Evolutionary conservation across 2,113 vertebrate species (phyloP), one percentile per base, ranked within the genome.

Genomic region (Neodontobutis hainanensis): DNA sequence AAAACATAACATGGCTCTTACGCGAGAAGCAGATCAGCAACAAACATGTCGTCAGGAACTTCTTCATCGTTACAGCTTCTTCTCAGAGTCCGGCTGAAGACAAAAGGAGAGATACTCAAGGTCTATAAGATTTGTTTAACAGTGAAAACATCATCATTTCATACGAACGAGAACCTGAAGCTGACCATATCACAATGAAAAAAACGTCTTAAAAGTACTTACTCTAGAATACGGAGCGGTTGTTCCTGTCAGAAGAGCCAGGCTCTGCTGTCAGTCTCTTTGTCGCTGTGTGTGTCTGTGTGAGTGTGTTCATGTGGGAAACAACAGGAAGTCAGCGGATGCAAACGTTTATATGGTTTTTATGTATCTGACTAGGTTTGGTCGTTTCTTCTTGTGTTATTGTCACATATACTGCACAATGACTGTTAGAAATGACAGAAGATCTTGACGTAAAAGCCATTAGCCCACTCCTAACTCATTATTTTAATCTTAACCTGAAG

Each of bases 21-120:
- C 90, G 87, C 35, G 70, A 19, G n/a, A 77, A 43, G 78, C 75
- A 83, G 8, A 85, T 46, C 52, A 90, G 38, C 61, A 83, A 47
- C 10, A 85, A 48, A 32, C 68, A 64, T 0, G 16, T 32, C 11
- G 12, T 4, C 2, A 80, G 3, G 19, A 46, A 2, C 2, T 44
- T 43, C 4, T 0, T 43, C 11, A 49, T 5, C 48, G 64, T 80
- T 87, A 89, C 88, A 0, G 44, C 78, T 58, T 11, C 11, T 55
- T 12, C 0, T 1, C 38, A 55, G 19, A 55, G 44, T 47, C 60
- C 64, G 66, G 36, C 52, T 32, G 68, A 5, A 15, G 50, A 60
- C 53, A 70, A 36, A 44, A 3, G 27, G 8, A 73, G 45, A 77
- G 16, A 35, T 61, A 57, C 27, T 71, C 38, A 6, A 40, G 38